These are phyloP conservation scores for Catocala fraxini DNA, from an alignment of 2,888 invertebrate species.

Conservation along the genomic window DNA sequence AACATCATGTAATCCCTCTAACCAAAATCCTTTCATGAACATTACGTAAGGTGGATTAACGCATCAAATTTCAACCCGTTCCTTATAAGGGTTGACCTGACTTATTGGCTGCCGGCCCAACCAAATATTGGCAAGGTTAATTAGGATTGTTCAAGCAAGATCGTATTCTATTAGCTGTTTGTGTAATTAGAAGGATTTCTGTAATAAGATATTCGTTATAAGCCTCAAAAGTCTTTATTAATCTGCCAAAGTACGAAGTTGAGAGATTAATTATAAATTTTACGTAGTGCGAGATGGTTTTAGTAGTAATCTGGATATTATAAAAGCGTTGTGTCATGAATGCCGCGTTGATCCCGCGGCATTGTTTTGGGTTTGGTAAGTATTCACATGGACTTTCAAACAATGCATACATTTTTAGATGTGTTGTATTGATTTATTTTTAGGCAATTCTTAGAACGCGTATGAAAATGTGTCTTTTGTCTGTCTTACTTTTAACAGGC, in stretches of 20 bases:
- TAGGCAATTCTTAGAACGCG: too few relatives aligned
- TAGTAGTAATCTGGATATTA: too few relatives aligned
- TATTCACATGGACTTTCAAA: too few relatives aligned
- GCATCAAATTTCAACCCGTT: slow-evolving; percentile 20
- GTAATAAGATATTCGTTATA: not conserved
- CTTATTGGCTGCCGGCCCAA: slow-evolving; percentile 19
- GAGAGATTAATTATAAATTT: not conserved
- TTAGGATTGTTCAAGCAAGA: slow-evolving; percentile 13
- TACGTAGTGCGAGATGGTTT: too few relatives aligned
- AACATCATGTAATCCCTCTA: not conserved
- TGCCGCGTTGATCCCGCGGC: too few relatives aligned
- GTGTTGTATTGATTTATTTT: too few relatives aligned
- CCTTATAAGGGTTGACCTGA: slow-evolving; percentile 8
- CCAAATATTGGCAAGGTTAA: slow-evolving; percentile 20
- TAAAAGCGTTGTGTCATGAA: too few relatives aligned
- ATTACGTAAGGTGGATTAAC: slow-evolving; percentile 6
- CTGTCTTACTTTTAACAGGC: too few relatives aligned
- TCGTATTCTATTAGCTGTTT: slow-evolving; percentile 8
- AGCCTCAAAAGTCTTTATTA: not conserved
- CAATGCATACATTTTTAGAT: too few relatives aligned
- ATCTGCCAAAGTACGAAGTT: not conserved
- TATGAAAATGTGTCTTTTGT: too few relatives aligned
- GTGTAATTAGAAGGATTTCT: slow-evolving; percentile 1
- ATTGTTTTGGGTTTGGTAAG: too few relatives aligned
- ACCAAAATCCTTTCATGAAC: slow-evolving; percentile 3